These are phyloP conservation scores for Phthorimaea operculella DNA, from an alignment of 1,140 invertebrate genomes.

Conservation along the genomic window DNA sequence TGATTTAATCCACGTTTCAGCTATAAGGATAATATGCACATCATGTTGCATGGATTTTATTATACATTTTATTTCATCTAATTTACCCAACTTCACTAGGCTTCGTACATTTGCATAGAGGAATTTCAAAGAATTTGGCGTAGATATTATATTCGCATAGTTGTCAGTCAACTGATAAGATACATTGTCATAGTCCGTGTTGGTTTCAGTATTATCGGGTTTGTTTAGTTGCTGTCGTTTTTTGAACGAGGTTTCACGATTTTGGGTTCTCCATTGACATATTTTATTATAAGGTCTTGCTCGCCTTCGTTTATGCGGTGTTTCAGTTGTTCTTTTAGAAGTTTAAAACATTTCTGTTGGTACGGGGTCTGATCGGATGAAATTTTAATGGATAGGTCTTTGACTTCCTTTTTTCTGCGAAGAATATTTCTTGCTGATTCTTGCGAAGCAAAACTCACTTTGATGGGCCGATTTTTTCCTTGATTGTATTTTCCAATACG, in stretches of 20 bases:
- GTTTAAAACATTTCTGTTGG: constrained; percentile 16
- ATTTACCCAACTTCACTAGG: constrained; percentile 16
- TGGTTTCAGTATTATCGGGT: background rate
- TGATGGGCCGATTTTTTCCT: background rate
- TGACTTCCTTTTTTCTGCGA: constrained; percentile 17
- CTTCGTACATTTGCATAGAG: constrained; percentile 19
- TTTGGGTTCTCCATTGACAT: constrained; percentile 13
- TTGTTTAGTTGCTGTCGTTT: constrained; percentile 22
- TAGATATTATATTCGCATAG: constrained; percentile 5
- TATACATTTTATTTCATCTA: constrained; percentile 18
- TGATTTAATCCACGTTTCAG: constrained; percentile 14
- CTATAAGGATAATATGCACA: constrained; percentile 10
- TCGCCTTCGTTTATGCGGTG: constrained; percentile 14
- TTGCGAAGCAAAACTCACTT: constrained; percentile 11
- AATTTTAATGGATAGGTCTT: constrained; percentile 10
- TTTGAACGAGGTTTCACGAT: too few relatives aligned
- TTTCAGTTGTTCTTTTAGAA: constrained; percentile 14
- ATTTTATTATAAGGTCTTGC: constrained; percentile 18
- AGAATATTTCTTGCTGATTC: constrained; percentile 12
- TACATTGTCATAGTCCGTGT: background rate
- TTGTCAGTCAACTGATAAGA: constrained; percentile 10
- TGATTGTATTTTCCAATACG: background rate
- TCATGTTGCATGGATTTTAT: constrained; percentile 5
- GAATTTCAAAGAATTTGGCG: constrained; percentile 9
- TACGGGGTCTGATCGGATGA: constrained; percentile 18